Percentiles rank a stretch among this genome's conserved stretches.
Evolutionary conservation across 2,888 invertebrate species (phyloP).

Genomic region (Andrena hattorfiana): DNA sequence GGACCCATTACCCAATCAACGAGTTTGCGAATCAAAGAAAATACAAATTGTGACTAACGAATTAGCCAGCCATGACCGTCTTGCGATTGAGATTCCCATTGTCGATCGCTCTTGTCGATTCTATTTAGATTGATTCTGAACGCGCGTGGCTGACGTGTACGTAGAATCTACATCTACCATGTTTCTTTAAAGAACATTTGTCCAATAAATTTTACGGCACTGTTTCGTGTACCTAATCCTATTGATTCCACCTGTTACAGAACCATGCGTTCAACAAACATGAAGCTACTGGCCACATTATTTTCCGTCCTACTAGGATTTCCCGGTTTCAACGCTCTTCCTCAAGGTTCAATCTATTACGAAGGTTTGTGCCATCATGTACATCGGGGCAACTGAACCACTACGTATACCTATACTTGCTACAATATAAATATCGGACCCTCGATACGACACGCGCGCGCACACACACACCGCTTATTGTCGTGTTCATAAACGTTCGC

Average conservation of each 20-base stretch:
- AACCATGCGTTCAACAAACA: constrained; percentile 9
- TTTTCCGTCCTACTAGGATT: constrained; percentile 55
- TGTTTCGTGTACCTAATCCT: not conserved
- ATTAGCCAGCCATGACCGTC: not conserved
- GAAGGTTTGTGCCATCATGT: constrained; percentile 70
- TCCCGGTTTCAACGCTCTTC: constrained; percentile 55
- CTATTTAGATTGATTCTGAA: not conserved
- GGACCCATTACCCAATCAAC: constrained; percentile 25
- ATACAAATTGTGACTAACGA: constrained; percentile 12
- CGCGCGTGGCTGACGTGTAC: no score
- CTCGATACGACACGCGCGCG: no score
- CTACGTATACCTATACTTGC: no score
- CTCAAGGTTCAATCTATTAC: constrained; percentile 70
- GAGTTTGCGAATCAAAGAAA: constrained; percentile 19
- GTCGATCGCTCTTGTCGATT: not conserved
- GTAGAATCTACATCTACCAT: no score
- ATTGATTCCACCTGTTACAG: constrained; percentile 29
- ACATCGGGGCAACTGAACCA: not conserved
- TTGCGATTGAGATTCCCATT: not conserved
- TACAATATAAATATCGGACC: no score
- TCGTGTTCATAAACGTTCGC: no score
- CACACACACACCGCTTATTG: no score
- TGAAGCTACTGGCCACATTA: constrained; percentile 55
- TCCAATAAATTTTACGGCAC: not conserved
- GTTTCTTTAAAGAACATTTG: not conserved